Base-by-base conservation (phyloP, 1,140 invertebrate species). In the Panagrolaimus sp. region DNA sequence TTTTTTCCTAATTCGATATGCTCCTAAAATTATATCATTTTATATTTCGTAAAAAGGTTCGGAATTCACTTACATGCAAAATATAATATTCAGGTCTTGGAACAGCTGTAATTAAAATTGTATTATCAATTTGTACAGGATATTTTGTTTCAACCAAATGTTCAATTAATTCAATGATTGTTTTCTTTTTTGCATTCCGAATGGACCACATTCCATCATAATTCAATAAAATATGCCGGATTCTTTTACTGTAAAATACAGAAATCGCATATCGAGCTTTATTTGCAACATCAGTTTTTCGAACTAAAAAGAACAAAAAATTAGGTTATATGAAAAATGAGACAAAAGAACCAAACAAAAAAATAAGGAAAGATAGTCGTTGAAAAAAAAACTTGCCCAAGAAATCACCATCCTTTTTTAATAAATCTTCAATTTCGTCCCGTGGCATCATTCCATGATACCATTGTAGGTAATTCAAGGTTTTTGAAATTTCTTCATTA, bases 391-490 rank as follows among this genome's bases (percentile, higher is more conserved):
- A 7, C 32, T 4, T 38, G 7, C 52, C 93, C 64, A 69, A 32
- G 14, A 69, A 69, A 46, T 66, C 63, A 26, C 67, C 67, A 46
- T 69, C 67, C 10, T 69, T 26, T 43, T 32, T 47, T 6, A 67
- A 55, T 21, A 67, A 38, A n/a, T 67, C 65, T 67, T 69, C 68
- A 67, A 69, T 69, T 32, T 69, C 68, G 1, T 69, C 68, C 15
- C 68, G 1, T 6, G 68, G 68, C 68, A 69, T 69, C 45, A 47
- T 47, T n/a, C 52, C 52, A 83, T 98, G 94, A 84, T 96, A 97
- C 94, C 94, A 98, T 83, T 65, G 17, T 9, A 38, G 63, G 12
- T 65, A 32, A 24, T 21, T 44, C 32, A 65, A 44, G 24, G 63
- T 46, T 65, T 65, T 65, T 38, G 32, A 4, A 38, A 38, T 38